Conservation (phyloP, 1,140 invertebrate species). For the Marisa cornuarietis region DNA sequence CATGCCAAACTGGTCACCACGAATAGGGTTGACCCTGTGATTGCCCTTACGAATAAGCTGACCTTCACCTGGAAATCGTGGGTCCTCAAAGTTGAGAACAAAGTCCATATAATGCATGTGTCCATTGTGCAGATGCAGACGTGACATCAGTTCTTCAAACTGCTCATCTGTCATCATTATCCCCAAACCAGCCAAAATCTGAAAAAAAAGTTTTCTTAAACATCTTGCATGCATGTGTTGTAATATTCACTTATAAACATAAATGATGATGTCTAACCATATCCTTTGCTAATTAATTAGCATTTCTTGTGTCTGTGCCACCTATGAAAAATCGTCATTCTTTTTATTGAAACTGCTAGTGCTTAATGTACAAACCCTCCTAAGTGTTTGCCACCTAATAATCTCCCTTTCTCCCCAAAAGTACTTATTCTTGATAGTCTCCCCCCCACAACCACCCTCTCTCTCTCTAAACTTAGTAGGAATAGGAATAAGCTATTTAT, state of each 20-base stretch:
- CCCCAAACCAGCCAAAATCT: conserved; percentile 55
- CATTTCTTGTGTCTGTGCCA: no score
- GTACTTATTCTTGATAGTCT: no score
- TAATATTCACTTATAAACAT: no score
- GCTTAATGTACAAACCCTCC: no score
- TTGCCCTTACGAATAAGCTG: conserved; percentile 47
- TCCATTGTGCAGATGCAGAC: conserved; percentile 53
- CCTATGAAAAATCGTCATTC: no score
- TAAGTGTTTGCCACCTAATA: no score
- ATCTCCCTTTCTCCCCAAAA: no score
- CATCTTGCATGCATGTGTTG: no score
- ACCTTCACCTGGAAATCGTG: conserved; percentile 36
- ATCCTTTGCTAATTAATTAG: no score
- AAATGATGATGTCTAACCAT: no score
- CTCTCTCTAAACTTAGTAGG: not conserved
- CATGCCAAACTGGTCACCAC: conserved; percentile 60
- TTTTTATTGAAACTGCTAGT: no score
- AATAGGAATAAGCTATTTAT: not conserved
- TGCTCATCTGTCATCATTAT: conserved; percentile 58
- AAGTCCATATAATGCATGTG: conserved; percentile 59
- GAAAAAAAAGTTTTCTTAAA: conserved; percentile 11
- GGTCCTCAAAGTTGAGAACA: conserved; percentile 55
- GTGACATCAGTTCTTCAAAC: conserved; percentile 53
- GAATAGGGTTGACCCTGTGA: conserved; percentile 57
- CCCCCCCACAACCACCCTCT: no score